A percentile compares a stretch with the other conserved stretches of the same genome.
Conservation (phyloP, 2,888 invertebrate species). For the Cristatella mucedo region DNA sequence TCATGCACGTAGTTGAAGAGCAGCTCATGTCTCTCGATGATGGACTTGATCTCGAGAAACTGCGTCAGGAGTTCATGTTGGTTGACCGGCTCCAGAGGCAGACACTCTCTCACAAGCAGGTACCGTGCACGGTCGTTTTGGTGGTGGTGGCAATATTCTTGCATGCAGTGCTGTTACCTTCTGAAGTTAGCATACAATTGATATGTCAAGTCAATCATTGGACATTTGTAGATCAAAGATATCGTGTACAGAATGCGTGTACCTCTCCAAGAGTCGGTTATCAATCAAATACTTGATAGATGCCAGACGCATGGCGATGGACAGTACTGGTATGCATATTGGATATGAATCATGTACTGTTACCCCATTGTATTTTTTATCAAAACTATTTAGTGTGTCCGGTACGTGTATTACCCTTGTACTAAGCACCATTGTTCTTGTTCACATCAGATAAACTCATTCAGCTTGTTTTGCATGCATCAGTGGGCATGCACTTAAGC, state of each 20-base stretch:
- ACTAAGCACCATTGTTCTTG: too few relatives aligned
- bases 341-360: too few relatives aligned
- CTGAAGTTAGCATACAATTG: not conserved
- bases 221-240: conserved; percentile 21
- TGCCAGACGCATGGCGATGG: conserved; percentile 20
- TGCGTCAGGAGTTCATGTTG: conserved; percentile 18
- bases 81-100: conserved; percentile 26
- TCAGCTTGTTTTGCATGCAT: too few relatives aligned
- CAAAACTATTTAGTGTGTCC: too few relatives aligned
- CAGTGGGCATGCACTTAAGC: too few relatives aligned
- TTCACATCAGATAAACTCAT: too few relatives aligned
- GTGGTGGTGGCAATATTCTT: not conserved
- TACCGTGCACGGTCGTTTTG: conserved; percentile 11
- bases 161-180: not conserved
- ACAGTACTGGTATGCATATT: conserved; percentile 22
- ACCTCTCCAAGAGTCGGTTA: conserved; percentile 23
- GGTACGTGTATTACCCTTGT: too few relatives aligned
- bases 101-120: conserved; percentile 22
- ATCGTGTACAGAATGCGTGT: conserved; percentile 19
- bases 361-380: too few relatives aligned
- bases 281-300: conserved; percentile 20
- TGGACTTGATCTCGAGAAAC: conserved; percentile 24
- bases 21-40: conserved; percentile 24
- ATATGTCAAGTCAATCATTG: too few relatives aligned
- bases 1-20: conserved; percentile 23